phyloP scores from a whole-genome alignment of 1,140 invertebrate species.

The Holotrichia oblita region DNA sequence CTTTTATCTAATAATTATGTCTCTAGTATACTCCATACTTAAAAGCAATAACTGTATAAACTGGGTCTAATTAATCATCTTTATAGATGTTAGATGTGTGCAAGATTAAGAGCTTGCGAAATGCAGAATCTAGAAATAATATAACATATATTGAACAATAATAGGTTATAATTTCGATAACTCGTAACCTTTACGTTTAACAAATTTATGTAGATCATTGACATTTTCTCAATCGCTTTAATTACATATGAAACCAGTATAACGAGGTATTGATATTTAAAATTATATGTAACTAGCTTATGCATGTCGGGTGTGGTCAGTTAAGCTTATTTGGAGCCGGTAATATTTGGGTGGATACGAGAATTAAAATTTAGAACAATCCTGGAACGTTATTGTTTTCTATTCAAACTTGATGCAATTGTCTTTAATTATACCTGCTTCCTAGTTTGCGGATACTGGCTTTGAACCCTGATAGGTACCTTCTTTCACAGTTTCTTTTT shows the following conservation, averaged over 20 bases:
- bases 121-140: background rate
- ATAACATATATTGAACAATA: background rate
- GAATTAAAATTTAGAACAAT: no score
- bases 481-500: no score
- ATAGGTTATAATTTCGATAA: background rate
- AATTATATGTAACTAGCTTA: background rate
- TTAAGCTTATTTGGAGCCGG: background rate
- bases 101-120: background rate
- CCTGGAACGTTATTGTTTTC: no score
- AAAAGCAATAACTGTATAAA: background rate
- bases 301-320: background rate
- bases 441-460: no score
- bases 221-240: constrained; percentile 12
- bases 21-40: background rate
- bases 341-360: no score
- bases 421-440: no score
- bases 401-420: no score
- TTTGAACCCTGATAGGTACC: no score
- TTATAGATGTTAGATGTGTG: background rate
- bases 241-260: background rate
- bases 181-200: background rate
- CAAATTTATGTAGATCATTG: constrained; percentile 14
- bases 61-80: background rate
- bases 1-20: background rate
- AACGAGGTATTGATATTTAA: constrained; percentile 9